These are phyloP conservation scores for Malthinus seriepunctatus DNA, from an alignment of 2,888 invertebrate genomes.

Conservation along the genomic window DNA sequence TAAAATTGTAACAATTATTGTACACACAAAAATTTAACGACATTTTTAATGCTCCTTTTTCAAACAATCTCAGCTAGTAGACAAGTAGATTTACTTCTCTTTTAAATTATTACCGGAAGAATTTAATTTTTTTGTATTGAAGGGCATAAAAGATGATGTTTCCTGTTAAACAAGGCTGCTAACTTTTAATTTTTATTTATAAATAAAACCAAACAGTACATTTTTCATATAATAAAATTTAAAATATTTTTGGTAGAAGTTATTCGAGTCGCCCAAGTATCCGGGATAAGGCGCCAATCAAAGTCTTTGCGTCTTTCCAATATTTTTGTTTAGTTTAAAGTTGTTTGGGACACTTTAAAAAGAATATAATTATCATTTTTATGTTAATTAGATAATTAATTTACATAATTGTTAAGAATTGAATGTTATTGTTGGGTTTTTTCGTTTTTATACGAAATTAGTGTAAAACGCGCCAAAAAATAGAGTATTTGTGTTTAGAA, in stretches of 20 bases:
- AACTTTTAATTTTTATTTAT: background rate
- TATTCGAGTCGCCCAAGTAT: slow-evolving; percentile 8
- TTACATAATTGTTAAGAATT: background rate
- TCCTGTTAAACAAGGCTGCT: slow-evolving; percentile 3
- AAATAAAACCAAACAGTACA: background rate
- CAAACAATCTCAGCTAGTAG: too few species aligned
- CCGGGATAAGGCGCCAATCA: slow-evolving; percentile 13
- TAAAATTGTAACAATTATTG: slow-evolving; percentile 1
- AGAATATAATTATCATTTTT: slow-evolving; percentile 6
- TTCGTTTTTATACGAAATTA: background rate
- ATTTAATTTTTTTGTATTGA: background rate
- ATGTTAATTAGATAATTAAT: background rate
- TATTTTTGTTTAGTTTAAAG: slow-evolving; percentile 1
- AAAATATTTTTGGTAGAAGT: background rate
- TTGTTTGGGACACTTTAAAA: background rate
- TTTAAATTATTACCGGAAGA: background rate
- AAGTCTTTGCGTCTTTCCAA: slow-evolving; percentile 1
- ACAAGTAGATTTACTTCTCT: background rate
- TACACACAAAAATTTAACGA: too few species aligned
- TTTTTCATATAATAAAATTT: background rate
- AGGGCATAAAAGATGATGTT: background rate
- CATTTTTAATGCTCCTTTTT: background rate
- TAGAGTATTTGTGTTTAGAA: background rate
- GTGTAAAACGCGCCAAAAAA: background rate
- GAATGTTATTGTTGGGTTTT: background rate